Evolutionary conservation across 2,797 vertebrate genomes (phyloP).

Genomic region (Acomys russatus): DNA sequence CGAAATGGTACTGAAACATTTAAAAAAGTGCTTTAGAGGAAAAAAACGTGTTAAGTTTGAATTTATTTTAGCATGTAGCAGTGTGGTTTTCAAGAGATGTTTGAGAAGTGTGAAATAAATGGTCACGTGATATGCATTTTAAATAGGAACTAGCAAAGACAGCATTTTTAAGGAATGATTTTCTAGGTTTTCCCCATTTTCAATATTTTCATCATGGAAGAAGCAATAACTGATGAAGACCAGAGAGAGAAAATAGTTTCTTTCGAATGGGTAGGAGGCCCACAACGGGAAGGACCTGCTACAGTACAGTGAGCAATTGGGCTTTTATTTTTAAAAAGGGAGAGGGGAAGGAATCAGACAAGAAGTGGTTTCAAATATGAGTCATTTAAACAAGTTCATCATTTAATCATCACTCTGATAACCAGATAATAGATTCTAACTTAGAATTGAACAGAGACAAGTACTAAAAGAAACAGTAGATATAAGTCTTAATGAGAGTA

Average conservation of each 20-base stretch:
- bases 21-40: not conserved
- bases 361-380: not conserved
- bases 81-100: slow-evolving; percentile 22
- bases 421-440: not conserved
- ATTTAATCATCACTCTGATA: slow-evolving; percentile 13
- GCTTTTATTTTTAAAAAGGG: not conserved
- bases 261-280: not conserved
- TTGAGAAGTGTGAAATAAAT: not conserved
- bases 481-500: not conserved
- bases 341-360: not conserved
- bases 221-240: too few species aligned
- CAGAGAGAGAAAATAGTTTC: not conserved
- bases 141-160: not conserved
- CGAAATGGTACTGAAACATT: not conserved
- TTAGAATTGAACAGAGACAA: not conserved
- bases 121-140: not conserved
- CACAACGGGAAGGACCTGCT: not conserved
- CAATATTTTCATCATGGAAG: not conserved
- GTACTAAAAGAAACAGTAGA: not conserved
- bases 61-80: not conserved
- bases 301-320: not conserved
- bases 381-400: not conserved
- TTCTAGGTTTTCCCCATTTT: not conserved
- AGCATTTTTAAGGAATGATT: not conserved
- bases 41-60: not conserved